Percentiles rank a stretch among this genome's conserved stretches.
Evolutionary conservation across 2,888 invertebrate genomes (phyloP).

Genomic region (Entomobrya proxima): DNA sequence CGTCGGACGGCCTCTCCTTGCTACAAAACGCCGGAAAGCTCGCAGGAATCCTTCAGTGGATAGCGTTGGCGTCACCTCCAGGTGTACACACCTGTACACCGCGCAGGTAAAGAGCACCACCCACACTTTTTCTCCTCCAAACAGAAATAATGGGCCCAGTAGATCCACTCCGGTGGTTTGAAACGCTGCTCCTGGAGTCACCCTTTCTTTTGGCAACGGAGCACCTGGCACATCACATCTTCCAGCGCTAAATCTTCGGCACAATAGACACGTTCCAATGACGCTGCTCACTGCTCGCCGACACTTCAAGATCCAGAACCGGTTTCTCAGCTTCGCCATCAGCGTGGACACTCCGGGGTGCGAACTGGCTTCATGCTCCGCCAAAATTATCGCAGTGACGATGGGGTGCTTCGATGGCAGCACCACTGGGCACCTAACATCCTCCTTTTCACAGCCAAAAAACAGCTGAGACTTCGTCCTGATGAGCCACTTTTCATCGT

Average conservation of each 20-base stretch:
- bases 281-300: not conserved
- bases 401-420: not conserved
- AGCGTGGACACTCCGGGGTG: not conserved
- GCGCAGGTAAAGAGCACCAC: constrained; percentile 77
- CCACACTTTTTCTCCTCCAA: constrained; percentile 75
- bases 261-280: constrained; percentile 68
- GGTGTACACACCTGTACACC: constrained; percentile 76
- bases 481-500: not conserved
- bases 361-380: not conserved
- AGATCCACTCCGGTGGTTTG: constrained; percentile 77
- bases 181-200: not conserved
- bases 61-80: constrained; percentile 72
- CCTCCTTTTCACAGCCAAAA: not conserved
- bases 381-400: not conserved
- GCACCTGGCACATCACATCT: not conserved
- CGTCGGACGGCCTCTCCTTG: not conserved
- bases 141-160: constrained; percentile 77
- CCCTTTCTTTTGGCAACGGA: not conserved
- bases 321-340: not conserved
- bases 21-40: not conserved
- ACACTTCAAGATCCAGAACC: not conserved
- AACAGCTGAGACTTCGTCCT: not conserved
- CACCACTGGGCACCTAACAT: not conserved
- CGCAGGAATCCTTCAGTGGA: constrained; percentile 31
- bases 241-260: constrained; percentile 67